Percentiles rank a stretch among this genome's conserved stretches.
These are phyloP conservation scores for Conger conger DNA, from an alignment of 2,113 vertebrate genomes.

Conservation along the genomic window DNA sequence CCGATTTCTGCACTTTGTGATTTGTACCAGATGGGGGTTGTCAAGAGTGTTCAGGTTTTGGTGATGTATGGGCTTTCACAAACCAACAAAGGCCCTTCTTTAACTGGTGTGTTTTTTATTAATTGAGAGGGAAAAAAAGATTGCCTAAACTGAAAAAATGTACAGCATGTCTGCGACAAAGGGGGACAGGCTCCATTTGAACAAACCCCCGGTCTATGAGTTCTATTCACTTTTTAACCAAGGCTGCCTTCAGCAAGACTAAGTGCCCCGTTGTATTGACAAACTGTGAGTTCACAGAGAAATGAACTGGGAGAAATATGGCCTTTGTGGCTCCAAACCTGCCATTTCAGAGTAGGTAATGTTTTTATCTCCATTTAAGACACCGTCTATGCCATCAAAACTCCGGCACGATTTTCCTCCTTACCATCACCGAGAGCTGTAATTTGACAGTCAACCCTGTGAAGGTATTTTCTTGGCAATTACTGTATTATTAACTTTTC, in stretches of 20 bases:
- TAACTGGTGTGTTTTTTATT: slow-evolving; percentile 59
- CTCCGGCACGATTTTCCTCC: neutral
- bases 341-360: neutral
- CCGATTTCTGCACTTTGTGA: slow-evolving; percentile 70
- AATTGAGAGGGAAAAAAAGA: slow-evolving; percentile 33
- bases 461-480: neutral
- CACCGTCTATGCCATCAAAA: neutral
- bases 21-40: slow-evolving; percentile 72
- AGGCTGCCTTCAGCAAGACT: slow-evolving; percentile 34
- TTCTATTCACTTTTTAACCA: slow-evolving; percentile 7
- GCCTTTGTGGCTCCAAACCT: neutral
- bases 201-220: neutral
- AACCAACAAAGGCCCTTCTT: slow-evolving; percentile 58
- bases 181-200: slow-evolving; percentile 38
- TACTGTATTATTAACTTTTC: neutral
- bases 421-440: neutral
- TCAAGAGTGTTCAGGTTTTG: slow-evolving; percentile 59
- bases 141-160: slow-evolving; percentile 51
- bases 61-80: slow-evolving; percentile 68
- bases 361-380: neutral
- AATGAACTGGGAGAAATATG: slow-evolving; percentile 35
- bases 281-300: slow-evolving; percentile 41
- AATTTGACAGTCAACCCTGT: neutral
- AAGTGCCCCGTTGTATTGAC: slow-evolving; percentile 48
- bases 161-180: slow-evolving; percentile 46